Evolutionary conservation across 2,797 vertebrate genomes (phyloP).

Genomic region (Ctenosaura bakeri): DNA sequence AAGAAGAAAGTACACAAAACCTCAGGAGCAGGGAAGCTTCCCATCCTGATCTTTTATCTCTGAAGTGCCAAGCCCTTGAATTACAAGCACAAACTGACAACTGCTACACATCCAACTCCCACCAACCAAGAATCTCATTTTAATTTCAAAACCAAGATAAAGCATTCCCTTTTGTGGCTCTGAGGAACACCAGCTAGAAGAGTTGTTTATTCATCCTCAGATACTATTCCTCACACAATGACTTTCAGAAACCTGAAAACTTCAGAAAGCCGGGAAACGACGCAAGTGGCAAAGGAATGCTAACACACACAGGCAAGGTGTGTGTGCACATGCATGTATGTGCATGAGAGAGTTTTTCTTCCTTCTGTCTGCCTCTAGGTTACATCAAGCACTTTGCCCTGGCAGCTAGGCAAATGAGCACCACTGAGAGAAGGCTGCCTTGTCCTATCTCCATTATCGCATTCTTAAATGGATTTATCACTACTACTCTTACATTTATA

Average conservation of each 20-base stretch:
- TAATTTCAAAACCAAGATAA: conserved; percentile 49
- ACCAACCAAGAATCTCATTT: conserved; percentile 55
- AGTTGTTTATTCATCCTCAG: neutral
- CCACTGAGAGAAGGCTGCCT: neutral
- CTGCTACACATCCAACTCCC: conserved; percentile 24
- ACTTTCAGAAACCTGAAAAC: neutral
- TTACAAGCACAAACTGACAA: neutral
- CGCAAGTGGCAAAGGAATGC: neutral
- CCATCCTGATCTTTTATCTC: conserved; percentile 50
- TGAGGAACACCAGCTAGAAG: neutral
- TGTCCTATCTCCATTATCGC: neutral
- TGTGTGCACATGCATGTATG: too few relatives aligned
- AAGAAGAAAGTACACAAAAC: conserved; percentile 7
- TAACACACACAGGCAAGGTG: neutral
- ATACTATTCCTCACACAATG: neutral
- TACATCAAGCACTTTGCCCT: neutral
- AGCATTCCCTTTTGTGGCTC: conserved; percentile 42
- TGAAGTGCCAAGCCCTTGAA: conserved; percentile 42
- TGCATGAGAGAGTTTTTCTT: neutral
- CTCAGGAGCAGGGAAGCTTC: conserved; percentile 28
- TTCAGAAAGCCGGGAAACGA: neutral
- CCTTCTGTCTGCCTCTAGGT: neutral
- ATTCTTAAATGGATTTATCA: neutral
- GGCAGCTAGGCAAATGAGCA: neutral
- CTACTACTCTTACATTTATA: neutral